Evolutionary conservation across 1,140 invertebrate genomes (phyloP), one percentile per base, ranked within the genome.

Genomic region (Choristoneura fumiferana): DNA sequence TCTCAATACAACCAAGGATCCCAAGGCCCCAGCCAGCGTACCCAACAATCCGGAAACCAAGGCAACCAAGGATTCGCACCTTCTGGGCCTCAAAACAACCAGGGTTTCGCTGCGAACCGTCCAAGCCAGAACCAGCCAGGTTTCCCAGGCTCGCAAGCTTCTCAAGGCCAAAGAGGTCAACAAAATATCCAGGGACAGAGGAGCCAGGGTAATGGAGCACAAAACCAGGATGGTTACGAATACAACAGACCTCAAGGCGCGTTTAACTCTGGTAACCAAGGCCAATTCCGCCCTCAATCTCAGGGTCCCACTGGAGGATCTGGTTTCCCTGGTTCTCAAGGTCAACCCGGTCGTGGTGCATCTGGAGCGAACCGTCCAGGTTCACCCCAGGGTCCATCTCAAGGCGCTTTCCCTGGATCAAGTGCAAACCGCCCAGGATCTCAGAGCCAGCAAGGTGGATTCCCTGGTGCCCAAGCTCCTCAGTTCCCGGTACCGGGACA

Each of bases 171-270:
- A 10, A 36, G 35, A 22, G 35, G 10, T 29, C 22, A 29, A 29
- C n/a, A 38, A 56, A 35, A 13, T 10, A 5, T 35, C 8, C 54
- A 55, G 18, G 15, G 35, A 10, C 54, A 36, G 5, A 36, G 35
- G 12, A 17, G 10, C 33, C 54, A 55, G 36, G 36, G 35, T 10
- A 18, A 22, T 29, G 17, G 12, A 12, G 10, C 40, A 17, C 40
- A 22, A 49, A 29, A 6, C 22, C 17, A 49, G 12, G 43, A 49
- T 1, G 76, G 76, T 33, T 76, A 79, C 14, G 52, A 73, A 22
- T 79, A 76, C 40, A 69, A 71, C 57, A 67, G 69, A 17, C 71
- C 76, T 29, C 43, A 49, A 22, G 22, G 12, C 43, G 1, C 18
- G 12, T 49, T 49, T 1, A 49, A 49, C 43, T 22, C 43, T 8